Evolutionary conservation across 2,113 vertebrate genomes (phyloP).

Genomic region (Coryphaenoides rupestris): DNA sequence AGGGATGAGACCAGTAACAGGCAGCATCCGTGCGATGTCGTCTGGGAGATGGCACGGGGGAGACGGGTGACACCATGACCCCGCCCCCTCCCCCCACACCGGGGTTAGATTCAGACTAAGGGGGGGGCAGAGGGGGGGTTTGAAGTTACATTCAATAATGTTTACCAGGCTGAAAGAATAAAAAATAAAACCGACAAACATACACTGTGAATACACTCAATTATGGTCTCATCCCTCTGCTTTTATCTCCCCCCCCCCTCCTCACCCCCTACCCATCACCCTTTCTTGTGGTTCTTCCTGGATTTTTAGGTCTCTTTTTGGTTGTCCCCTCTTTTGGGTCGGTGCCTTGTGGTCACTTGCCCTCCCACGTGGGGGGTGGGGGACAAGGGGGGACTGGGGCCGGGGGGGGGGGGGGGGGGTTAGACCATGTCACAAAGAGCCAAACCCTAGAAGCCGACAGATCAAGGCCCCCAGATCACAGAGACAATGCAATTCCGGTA

Average conservation of each 20-base stretch:
- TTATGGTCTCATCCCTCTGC: slow-evolving; percentile 34
- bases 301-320: slow-evolving; percentile 25
- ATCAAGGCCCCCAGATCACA: slow-evolving; percentile 51
- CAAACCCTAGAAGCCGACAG: slow-evolving; percentile 7
- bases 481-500: slow-evolving; percentile 52
- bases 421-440: no score
- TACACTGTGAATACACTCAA: slow-evolving; percentile 28
- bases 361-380: slow-evolving; percentile 25
- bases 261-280: background rate
- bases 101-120: no score
- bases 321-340: slow-evolving; percentile 9
- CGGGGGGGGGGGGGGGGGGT: no score
- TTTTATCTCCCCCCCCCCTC: slow-evolving; percentile 28
- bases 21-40: no score
- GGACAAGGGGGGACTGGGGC: background rate
- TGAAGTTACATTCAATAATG: slow-evolving; percentile 20
- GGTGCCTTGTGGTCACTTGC: slow-evolving; percentile 33
- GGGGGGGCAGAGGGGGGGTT: no score
- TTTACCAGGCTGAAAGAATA: slow-evolving; percentile 28
- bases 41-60: no score
- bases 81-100: background rate
- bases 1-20: no score
- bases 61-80: slow-evolving; percentile 30
- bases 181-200: slow-evolving; percentile 31
- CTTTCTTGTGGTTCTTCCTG: slow-evolving; percentile 41